A percentile compares a stretch with the other conserved stretches of the same genome.
Evolutionary conservation across 2,113 vertebrate species (phyloP).

Genomic region (Sapayoa aenigma): DNA sequence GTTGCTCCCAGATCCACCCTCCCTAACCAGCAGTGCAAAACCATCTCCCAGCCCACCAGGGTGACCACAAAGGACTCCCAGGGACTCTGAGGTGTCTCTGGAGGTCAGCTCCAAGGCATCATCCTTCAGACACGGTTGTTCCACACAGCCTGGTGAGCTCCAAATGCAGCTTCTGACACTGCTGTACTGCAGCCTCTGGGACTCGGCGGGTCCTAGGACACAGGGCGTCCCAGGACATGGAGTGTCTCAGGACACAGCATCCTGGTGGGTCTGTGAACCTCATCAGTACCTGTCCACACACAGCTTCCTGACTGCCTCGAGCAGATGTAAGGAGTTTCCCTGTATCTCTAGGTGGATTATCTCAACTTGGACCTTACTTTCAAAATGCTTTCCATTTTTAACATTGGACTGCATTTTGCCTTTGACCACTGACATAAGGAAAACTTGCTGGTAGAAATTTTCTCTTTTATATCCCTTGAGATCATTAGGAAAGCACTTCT

Average conservation of each 20-base stretch:
- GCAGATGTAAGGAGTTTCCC: neutral
- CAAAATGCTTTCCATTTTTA: neutral
- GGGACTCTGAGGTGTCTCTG: accelerated
- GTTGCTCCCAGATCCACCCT: neutral
- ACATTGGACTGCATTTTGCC: neutral
- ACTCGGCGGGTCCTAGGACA: neutral
- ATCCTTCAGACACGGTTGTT: neutral
- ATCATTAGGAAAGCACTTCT: neutral
- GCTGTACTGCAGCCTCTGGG: neutral
- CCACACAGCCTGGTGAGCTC: neutral
- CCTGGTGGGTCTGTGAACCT: accelerated
- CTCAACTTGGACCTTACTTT: neutral
- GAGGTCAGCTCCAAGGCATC: neutral
- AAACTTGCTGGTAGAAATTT: neutral
- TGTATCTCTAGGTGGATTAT: neutral
- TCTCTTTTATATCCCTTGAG: neutral
- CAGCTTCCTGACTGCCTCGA: accelerated
- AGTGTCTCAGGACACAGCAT: neutral
- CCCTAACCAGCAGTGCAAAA: neutral
- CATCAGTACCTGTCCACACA: neutral
- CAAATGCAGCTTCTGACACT: neutral
- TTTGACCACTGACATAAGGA: neutral
- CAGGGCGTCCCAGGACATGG: neutral
- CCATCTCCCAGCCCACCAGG: neutral
- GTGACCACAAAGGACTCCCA: neutral